Percentiles rank a stretch among this genome's conserved stretches.
phyloP scores from a whole-genome alignment of 1,140 invertebrate species.

The Himalopsyche phryganea region DNA sequence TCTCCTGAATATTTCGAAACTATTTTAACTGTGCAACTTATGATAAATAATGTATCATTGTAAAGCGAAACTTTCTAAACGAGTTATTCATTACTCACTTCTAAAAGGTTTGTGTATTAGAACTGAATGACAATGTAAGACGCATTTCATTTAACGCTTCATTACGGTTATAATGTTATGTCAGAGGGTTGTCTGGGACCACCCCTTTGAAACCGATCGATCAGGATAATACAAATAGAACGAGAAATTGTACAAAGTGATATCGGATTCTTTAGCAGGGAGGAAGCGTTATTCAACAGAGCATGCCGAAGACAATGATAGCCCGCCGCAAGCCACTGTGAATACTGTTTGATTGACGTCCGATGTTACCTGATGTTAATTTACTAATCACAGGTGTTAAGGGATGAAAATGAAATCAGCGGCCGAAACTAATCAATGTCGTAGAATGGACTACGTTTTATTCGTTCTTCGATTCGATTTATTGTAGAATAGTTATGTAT shows the following conservation, averaged over 20 bases:
- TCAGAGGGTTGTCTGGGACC: conserved; percentile 1
- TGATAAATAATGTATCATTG: too few species aligned
- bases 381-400: too few species aligned
- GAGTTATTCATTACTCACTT: too few species aligned
- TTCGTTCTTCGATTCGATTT: too few species aligned
- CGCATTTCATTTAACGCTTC: conserved; percentile 4
- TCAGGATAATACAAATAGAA: neutral
- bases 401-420: too few species aligned
- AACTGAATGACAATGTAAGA: neutral
- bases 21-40: too few species aligned
- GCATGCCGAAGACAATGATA: conserved; percentile 27
- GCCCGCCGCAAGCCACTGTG: neutral
- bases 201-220: conserved; percentile 1
- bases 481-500: too few species aligned
- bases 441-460: too few species aligned
- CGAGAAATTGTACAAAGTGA: neutral
- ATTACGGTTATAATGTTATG: neutral
- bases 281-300: conserved; percentile 25
- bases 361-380: neutral
- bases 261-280: conserved; percentile 7
- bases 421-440: too few species aligned
- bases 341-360: neutral
- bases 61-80: too few species aligned
- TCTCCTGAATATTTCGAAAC: too few species aligned
- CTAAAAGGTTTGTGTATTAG: too few species aligned